Evolutionary conservation across 2,797 vertebrate species (phyloP).

Genomic region (Sparus aurata): DNA sequence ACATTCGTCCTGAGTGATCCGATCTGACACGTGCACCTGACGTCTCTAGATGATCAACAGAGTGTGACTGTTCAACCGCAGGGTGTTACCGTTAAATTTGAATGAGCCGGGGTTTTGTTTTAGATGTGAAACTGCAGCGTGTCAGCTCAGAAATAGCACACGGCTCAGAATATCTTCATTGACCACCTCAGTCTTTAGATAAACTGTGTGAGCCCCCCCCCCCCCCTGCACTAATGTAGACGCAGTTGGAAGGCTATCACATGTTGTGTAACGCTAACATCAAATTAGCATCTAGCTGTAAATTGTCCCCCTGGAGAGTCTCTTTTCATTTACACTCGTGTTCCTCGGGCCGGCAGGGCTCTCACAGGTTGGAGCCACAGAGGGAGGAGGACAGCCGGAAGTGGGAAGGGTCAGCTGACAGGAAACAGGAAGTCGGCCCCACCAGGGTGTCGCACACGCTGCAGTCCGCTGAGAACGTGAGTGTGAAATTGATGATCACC

Average conservation of each 20-base stretch:
- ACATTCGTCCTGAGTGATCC: no score
- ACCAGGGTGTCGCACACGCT: constrained; percentile 85
- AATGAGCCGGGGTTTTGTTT: constrained; percentile 14
- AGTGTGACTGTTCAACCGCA: neutral
- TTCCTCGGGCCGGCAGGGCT: constrained; percentile 84
- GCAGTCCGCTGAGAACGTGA: constrained; percentile 87
- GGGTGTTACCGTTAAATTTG: constrained; percentile 5
- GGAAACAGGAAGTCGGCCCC: constrained; percentile 83
- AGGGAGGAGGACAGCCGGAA: constrained; percentile 90
- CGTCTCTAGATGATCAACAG: neutral
- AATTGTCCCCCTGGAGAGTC: neutral
- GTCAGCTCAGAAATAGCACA: neutral
- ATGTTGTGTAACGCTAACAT: neutral
- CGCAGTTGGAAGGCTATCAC: neutral
- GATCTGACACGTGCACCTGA: neutral
- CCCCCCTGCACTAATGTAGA: neutral
- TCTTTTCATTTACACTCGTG: neutral
- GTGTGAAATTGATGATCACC: constrained; percentile 63
- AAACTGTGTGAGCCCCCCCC: no score
- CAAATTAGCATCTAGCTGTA: neutral
- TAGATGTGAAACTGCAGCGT: constrained; percentile 10
- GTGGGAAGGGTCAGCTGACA: constrained; percentile 88
- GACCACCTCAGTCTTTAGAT: neutral
- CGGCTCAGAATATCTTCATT: neutral
- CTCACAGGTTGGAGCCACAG: constrained; percentile 88